phyloP scores from a whole-genome alignment of 1,140 invertebrate species.

The Zaprionus camerounensis region DNA sequence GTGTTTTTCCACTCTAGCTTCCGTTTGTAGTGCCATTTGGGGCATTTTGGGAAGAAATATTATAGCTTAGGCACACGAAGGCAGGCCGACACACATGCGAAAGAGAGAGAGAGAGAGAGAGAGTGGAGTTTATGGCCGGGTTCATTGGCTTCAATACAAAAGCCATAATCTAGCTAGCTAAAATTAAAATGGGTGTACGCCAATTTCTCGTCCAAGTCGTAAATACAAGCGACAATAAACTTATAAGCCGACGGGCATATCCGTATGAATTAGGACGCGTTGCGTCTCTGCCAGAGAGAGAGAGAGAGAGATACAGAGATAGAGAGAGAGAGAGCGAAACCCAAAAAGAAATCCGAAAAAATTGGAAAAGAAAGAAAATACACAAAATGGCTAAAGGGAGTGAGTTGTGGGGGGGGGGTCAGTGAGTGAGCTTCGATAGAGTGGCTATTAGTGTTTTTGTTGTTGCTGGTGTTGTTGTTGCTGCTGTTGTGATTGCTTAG shows the following conservation, averaged over 20 bases:
- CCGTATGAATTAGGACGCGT: constrained; percentile 61
- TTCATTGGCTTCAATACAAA: constrained; percentile 55
- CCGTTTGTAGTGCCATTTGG: constrained; percentile 11
- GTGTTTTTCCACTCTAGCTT: constrained; percentile 7
- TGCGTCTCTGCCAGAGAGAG: background rate
- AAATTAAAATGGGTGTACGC: constrained; percentile 77
- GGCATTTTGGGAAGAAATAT: constrained; percentile 29
- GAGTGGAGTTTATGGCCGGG: constrained; percentile 42
- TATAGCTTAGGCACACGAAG: constrained; percentile 21
- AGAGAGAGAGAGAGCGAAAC: background rate
- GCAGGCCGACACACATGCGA: background rate
- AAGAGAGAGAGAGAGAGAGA: background rate
- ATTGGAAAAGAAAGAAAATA: constrained; percentile 50
- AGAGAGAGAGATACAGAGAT: background rate
- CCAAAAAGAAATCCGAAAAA: constrained; percentile 17
- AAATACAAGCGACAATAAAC: constrained; percentile 77
- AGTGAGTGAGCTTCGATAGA: constrained; percentile 31
- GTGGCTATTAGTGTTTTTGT: constrained; percentile 44
- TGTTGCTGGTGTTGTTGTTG: constrained; percentile 52
- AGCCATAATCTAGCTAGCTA: constrained; percentile 76
- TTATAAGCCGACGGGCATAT: constrained; percentile 70
- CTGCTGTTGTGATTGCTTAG: constrained; percentile 65
- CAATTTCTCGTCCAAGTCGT: constrained; percentile 77
- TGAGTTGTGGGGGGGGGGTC: background rate
- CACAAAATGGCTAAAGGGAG: constrained; percentile 19